Conservation (phyloP, 2,888 invertebrate genomes). For the Chrysina gloriosa region DNA sequence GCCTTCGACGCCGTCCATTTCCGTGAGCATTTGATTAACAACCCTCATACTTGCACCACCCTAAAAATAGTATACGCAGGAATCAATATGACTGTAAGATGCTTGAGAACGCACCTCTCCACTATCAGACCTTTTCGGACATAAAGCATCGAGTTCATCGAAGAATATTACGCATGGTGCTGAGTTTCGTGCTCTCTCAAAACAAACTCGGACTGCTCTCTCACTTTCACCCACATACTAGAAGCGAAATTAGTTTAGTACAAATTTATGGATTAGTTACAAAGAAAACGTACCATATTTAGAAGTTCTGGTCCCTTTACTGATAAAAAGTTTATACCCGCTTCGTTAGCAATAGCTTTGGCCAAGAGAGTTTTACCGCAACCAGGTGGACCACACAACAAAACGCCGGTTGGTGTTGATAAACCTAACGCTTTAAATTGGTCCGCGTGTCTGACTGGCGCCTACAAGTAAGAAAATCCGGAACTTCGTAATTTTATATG, state of each 20-base stretch:
- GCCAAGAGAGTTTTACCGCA: slow-evolving; percentile 96
- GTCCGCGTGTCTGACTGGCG: slow-evolving; percentile 89
- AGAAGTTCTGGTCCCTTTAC: slow-evolving; percentile 98
- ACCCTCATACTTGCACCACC: slow-evolving; percentile 84
- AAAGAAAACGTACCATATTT: slow-evolving; percentile 81
- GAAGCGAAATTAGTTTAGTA: slow-evolving; percentile 15
- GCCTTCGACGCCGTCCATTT: slow-evolving; percentile 97
- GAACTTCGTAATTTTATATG: too few species aligned
- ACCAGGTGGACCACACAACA: slow-evolving; percentile 97
- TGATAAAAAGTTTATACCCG: slow-evolving; percentile 98
- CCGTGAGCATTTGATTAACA: slow-evolving; percentile 96
- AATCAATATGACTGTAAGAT: background rate
- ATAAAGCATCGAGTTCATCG: slow-evolving; percentile 96
- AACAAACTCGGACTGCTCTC: slow-evolving; percentile 94
- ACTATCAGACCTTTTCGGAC: slow-evolving; percentile 84
- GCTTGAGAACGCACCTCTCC: slow-evolving; percentile 67
- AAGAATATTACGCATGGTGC: slow-evolving; percentile 99
- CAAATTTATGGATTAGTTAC: slow-evolving; percentile 28
- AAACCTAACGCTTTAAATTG: slow-evolving; percentile 83
- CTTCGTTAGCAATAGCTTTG: slow-evolving; percentile 98
- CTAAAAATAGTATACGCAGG: slow-evolving; percentile 60
- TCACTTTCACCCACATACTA: slow-evolving; percentile 99
- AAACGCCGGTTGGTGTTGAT: slow-evolving; percentile 85
- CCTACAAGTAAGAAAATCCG: slow-evolving; percentile 69
- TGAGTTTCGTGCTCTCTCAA: slow-evolving; percentile 93